phyloP scores from a whole-genome alignment of 1,140 invertebrate species.

The Diorhabda sublineata region DNA sequence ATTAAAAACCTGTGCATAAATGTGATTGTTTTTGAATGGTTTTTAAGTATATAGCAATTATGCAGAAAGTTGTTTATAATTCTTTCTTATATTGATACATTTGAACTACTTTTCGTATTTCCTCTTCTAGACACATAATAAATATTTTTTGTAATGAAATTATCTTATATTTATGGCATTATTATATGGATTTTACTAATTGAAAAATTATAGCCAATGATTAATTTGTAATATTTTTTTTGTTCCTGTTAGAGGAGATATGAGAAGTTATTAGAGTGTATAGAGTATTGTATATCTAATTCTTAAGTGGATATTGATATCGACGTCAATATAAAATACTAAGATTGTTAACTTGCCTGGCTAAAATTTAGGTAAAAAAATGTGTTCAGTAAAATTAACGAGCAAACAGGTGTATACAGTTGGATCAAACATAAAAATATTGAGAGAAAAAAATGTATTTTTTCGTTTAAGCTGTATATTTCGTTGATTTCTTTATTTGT shows the following conservation, averaged over 20 bases:
- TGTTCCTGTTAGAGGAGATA: not conserved
- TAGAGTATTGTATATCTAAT: not conserved
- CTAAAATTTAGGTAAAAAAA: not conserved
- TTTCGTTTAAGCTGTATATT: too few species aligned
- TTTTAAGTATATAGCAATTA: not conserved
- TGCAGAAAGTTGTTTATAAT: not conserved
- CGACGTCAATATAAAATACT: not conserved
- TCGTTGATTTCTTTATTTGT: too few species aligned
- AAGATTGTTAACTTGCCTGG: constrained; percentile 1
- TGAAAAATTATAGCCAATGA: too few species aligned
- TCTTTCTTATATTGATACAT: not conserved
- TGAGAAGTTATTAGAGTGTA: not conserved
- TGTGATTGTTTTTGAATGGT: constrained; percentile 3
- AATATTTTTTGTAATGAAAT: too few species aligned
- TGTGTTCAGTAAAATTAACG: not conserved
- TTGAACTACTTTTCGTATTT: too few species aligned
- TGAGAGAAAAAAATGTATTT: too few species aligned
- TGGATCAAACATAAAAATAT: not conserved
- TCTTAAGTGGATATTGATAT: not conserved
- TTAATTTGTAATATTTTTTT: too few species aligned
- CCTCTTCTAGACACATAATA: too few species aligned
- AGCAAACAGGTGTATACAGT: not conserved
- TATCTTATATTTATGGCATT: too few species aligned
- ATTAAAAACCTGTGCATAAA: not conserved
- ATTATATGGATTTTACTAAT: too few species aligned